Evolutionary conservation across 2,888 invertebrate species (phyloP).

Genomic region (Meganola albula): DNA sequence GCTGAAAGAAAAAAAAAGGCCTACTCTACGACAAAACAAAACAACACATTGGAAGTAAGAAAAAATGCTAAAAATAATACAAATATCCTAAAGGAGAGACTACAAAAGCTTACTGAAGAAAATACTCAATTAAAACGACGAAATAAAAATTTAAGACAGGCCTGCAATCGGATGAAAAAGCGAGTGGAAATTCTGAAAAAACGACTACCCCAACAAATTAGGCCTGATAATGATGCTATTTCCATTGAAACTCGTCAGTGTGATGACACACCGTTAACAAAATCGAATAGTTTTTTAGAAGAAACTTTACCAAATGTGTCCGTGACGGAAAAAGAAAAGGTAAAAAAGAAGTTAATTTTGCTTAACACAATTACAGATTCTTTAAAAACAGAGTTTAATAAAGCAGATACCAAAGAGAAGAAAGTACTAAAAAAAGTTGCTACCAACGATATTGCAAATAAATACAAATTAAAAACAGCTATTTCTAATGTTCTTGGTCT

Average conservation of each 20-base stretch:
- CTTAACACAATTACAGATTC: conserved; percentile 13
- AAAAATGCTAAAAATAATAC: conserved; percentile 8
- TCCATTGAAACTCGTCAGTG: conserved; percentile 8
- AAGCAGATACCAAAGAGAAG: conserved; percentile 8
- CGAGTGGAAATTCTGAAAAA: conserved; percentile 13
- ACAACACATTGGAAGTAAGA: conserved; percentile 7
- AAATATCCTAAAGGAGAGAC: conserved; percentile 7
- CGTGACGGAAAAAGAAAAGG: conserved; percentile 12
- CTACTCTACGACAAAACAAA: conserved; percentile 8
- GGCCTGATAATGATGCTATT: conserved; percentile 8
- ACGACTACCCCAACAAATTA: conserved; percentile 7
- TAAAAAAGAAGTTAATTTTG: conserved; percentile 14
- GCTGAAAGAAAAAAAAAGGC: conserved; percentile 8
- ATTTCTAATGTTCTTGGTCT: conserved; percentile 6
- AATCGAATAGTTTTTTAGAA: conserved; percentile 16
- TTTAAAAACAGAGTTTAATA: conserved; percentile 8
- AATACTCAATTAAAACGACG: conserved; percentile 12
- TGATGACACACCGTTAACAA: conserved; percentile 11
- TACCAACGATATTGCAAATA: conserved; percentile 10
- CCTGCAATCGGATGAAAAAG: conserved; percentile 11
- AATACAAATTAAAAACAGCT: conserved; percentile 7
- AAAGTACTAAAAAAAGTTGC: conserved; percentile 12
- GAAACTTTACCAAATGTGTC: conserved; percentile 14
- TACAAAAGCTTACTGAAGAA: conserved; percentile 9
- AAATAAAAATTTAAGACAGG: conserved; percentile 12